Conservation (phyloP, 2,888 invertebrate species). For the Ecdyonurus torrentis region DNA sequence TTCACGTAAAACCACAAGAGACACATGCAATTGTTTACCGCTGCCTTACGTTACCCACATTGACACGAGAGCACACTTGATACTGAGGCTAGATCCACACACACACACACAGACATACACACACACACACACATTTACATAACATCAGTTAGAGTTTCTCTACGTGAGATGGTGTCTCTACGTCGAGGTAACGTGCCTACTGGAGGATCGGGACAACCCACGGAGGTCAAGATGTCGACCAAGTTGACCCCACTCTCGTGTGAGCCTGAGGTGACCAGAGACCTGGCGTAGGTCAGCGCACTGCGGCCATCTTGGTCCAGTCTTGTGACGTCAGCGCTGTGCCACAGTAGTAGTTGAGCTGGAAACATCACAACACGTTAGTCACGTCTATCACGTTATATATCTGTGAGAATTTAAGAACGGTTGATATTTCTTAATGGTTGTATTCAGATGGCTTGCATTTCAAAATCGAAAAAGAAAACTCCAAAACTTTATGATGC, state of each 20-base stretch:
- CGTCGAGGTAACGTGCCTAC: neutral
- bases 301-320: slow-evolving; percentile 76
- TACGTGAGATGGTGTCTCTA: neutral
- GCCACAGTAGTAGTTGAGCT: slow-evolving; percentile 36
- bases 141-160: neutral
- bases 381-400: too few relatives aligned
- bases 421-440: neutral
- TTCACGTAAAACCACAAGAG: too few relatives aligned
- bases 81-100: too few relatives aligned
- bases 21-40: too few relatives aligned
- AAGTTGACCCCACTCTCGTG: neutral
- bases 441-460: too few relatives aligned
- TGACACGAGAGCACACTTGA: too few relatives aligned
- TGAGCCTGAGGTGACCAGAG: neutral
- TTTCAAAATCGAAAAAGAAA: too few relatives aligned
- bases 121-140: too few relatives aligned
- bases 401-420: neutral
- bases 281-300: slow-evolving; percentile 59
- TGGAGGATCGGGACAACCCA: neutral
- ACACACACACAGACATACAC: too few relatives aligned
- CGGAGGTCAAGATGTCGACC: neutral
- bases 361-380: too few relatives aligned
- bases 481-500: too few relatives aligned
- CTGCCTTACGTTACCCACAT: too few relatives aligned
- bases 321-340: slow-evolving; percentile 83